Evolutionary conservation across 2,113 vertebrate genomes (phyloP).

Genomic region (Lampris megalopsis): DNA sequence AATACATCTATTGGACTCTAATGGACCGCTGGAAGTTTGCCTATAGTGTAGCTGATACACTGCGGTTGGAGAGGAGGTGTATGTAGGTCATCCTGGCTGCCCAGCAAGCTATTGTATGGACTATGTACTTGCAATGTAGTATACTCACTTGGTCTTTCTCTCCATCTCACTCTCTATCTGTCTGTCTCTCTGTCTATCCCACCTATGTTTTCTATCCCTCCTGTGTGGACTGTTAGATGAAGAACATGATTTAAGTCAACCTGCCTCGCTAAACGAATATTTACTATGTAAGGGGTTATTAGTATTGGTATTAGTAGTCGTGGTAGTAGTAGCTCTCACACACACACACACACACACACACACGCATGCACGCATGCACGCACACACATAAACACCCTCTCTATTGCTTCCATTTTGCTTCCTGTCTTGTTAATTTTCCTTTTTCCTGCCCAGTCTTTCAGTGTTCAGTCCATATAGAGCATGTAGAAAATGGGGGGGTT

Average conservation of each 20-base stretch:
- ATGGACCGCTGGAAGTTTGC: not conserved
- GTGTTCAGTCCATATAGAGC: not conserved
- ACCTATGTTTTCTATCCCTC: not conserved
- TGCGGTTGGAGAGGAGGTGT: not conserved
- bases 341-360: constrained; percentile 1
- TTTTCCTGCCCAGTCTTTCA: too few species aligned
- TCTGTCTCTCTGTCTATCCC: not conserved
- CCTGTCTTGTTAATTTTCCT: too few species aligned
- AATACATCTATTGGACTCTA: not conserved
- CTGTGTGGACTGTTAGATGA: not conserved
- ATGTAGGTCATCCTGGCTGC: not conserved
- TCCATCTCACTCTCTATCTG: not conserved
- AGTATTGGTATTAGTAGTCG: too few species aligned
- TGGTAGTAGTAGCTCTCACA: not conserved
- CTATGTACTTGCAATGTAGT: too few species aligned
- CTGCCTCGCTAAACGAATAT: too few species aligned
- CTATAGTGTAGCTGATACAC: not conserved
- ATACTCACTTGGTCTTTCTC: too few species aligned
- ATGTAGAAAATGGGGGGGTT: not conserved
- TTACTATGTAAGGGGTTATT: too few species aligned
- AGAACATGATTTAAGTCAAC: too few species aligned
- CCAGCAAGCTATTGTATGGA: not conserved
- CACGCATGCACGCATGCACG: not conserved
- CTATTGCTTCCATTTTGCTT: too few species aligned
- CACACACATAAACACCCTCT: not conserved